Conservation (phyloP, 2,888 invertebrate genomes). For the Drosophila fungiperda region DNA sequence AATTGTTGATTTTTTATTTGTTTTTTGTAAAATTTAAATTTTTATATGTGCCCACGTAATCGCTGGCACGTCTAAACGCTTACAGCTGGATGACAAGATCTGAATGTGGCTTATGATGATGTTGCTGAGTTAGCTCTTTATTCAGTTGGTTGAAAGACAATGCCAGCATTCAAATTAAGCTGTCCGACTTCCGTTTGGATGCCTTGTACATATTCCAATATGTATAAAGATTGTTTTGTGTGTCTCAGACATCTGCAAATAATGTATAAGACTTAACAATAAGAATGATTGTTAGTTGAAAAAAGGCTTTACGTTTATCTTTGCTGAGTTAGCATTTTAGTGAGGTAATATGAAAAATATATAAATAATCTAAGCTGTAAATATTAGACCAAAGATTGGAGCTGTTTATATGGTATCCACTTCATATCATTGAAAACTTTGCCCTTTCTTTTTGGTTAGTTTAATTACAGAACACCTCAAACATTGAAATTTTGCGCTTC, state of each 20-base stretch:
- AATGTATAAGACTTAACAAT: neutral
- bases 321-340: neutral
- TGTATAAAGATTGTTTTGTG: neutral
- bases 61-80: conserved; percentile 25
- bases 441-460: neutral
- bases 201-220: neutral
- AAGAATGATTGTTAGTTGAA: neutral
- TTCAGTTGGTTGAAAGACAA: conserved; percentile 39
- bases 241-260: neutral
- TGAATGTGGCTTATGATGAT: conserved; percentile 33
- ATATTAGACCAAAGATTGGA: neutral
- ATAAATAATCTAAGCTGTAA: neutral
- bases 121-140: conserved; percentile 26
- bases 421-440: neutral
- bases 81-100: conserved; percentile 15
- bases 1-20: conserved; percentile 21
- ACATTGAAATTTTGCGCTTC: conserved; percentile 1
- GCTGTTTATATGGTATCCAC: neutral
- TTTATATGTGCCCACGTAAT: conserved; percentile 59
- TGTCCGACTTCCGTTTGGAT: conserved; percentile 9
- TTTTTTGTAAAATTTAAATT: conserved; percentile 25
- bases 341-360: neutral
- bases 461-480: conserved; percentile 1
- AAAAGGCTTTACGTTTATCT: neutral
- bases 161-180: conserved; percentile 4